Base-by-base conservation (phyloP, 2,888 invertebrate species). In the Drosophila algonquin region DNA sequence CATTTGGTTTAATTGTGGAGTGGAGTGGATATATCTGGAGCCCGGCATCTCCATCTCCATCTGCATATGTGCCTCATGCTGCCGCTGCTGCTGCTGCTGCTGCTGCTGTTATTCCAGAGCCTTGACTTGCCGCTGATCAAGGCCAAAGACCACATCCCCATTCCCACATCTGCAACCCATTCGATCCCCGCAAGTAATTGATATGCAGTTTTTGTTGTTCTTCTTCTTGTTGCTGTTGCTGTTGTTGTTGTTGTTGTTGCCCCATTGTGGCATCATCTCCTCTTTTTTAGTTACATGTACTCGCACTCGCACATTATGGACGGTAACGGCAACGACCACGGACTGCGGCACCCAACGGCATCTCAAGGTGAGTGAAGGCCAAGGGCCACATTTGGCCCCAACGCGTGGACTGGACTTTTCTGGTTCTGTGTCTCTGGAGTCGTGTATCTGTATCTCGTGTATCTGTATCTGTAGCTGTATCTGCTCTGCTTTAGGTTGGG, bases 281-380 rank as follows among this genome's bases (percentile, higher is more conserved):
- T 53, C 53, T 53, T 44, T 35, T 54, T 51, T 32, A 32, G 57
- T 52, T 68, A 45, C 67, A 58, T 46, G 40, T 47, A 57, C 30
- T 14, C 58, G 69, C 69, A 67, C 69, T 73, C 61, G 69, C 32
- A 59, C 51, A 63, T 18, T n/a, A 21, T n/a, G 24, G 40, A 70
- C 54, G 44, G 54, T 27, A 40, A 46, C 68, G 47, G 53, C 64
- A 57, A 63, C 63, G 16, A 35, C 81, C 60, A 7, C 57, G 27
- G 24, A 32, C 40, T 47, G 58, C 67, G 60, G 44, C 62, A 52
- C 71, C 59, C 70, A 86, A 87, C 83, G 86, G 83, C 88, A 87
- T 89, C 90, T 90, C 91, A 91, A 92, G 91, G 92, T 91, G 87
- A 91, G 83, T 90, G 92, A 91, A 91, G 92, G 92, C 91, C 91